phyloP scores from a whole-genome alignment of 2,113 vertebrate species.

The Chamaetylas fuelleborni region DNA sequence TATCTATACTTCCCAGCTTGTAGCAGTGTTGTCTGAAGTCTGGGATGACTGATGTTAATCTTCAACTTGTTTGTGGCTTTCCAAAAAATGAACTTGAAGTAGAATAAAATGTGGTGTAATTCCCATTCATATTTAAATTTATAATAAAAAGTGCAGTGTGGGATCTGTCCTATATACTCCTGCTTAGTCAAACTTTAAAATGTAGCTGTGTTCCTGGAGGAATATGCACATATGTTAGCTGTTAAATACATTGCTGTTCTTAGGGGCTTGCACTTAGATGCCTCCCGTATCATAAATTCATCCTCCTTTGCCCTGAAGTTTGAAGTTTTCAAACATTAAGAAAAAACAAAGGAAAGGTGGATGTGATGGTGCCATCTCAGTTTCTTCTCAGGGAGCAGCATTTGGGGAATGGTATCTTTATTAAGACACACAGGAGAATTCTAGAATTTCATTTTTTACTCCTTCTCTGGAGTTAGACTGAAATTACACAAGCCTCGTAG shows the following conservation, averaged over 20 bases:
- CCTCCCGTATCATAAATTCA: background rate
- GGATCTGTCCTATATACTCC: background rate
- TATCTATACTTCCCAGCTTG: constrained; percentile 71
- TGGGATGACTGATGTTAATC: constrained; percentile 68
- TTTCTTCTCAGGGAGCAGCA: background rate
- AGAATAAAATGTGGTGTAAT: constrained; percentile 54
- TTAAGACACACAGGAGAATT: background rate
- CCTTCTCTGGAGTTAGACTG: background rate
- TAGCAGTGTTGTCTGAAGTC: constrained; percentile 66
- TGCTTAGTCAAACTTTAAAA: constrained; percentile 9
- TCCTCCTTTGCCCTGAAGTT: background rate
- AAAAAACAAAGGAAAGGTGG: background rate
- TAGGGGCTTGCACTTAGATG: background rate
- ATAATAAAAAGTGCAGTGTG: background rate
- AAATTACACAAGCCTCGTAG: background rate
- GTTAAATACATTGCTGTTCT: background rate
- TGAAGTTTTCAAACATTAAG: background rate
- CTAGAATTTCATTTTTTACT: background rate
- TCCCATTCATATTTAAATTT: constrained; percentile 43
- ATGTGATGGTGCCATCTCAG: background rate
- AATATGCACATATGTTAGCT: background rate
- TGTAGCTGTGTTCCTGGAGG: background rate
- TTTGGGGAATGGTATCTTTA: background rate
- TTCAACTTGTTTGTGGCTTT: constrained; percentile 66
- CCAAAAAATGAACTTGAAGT: constrained; percentile 65